Conservation (phyloP, 2,888 invertebrate species). For the Andrena flavipes region DNA sequence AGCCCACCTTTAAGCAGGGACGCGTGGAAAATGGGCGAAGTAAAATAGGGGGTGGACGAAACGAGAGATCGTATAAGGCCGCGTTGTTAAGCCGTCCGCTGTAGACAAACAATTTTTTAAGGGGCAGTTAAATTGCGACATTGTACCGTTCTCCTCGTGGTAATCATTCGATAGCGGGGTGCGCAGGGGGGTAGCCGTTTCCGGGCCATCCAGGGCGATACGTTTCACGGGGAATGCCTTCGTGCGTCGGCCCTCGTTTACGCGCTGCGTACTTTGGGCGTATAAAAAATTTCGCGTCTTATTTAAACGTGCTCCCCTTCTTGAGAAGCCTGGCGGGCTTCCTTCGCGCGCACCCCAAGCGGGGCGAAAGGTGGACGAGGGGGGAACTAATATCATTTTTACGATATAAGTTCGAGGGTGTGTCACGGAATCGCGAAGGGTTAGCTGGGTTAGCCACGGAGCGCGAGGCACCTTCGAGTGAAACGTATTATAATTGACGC, state of each 20-base stretch:
- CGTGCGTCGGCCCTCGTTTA: conserved; percentile 57
- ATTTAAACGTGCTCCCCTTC: conserved; percentile 78
- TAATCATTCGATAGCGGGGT: conserved; percentile 61
- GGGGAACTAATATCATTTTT: conserved; percentile 83
- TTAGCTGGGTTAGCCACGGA: conserved; percentile 66
- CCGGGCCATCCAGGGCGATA: conserved; percentile 62
- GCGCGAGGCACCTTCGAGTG: conserved; percentile 76
- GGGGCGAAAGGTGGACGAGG: conserved; percentile 13
- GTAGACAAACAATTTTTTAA: conserved; percentile 81
- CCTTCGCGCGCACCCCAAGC: conserved; percentile 2
- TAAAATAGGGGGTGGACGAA: conserved; percentile 52
- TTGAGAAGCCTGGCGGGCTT: neutral
- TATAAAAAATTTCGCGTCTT: conserved; percentile 81
- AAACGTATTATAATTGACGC: conserved; percentile 84
- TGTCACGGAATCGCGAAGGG: conserved; percentile 73
- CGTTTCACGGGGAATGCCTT: conserved; percentile 67
- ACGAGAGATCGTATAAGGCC: conserved; percentile 65
- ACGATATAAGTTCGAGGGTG: conserved; percentile 83
- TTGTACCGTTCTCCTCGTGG: conserved; percentile 61
- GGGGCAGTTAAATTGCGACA: conserved; percentile 76
- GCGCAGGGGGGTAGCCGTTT: conserved; percentile 50
- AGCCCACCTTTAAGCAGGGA: conserved; percentile 59
- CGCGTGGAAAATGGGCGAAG: conserved; percentile 55
- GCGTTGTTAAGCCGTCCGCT: conserved; percentile 59
- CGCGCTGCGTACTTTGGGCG: conserved; percentile 70